These are phyloP conservation scores for Synergus laeviventris DNA, from an alignment of 2,888 invertebrate genomes.

Conservation along the genomic window DNA sequence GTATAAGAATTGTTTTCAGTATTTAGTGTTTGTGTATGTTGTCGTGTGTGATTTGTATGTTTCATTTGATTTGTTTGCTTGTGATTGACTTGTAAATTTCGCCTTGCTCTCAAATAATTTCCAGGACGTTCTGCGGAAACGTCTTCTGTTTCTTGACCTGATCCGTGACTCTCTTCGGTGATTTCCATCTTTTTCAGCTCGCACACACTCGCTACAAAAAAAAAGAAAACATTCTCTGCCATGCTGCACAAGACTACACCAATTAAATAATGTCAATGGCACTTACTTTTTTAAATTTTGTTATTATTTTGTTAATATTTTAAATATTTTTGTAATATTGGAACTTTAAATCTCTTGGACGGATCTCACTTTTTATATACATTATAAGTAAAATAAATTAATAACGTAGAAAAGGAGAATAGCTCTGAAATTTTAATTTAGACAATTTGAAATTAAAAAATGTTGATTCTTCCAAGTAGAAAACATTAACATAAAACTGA, in stretches of 20 bases:
- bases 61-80: conserved; percentile 65
- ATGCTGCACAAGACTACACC: conserved; percentile 68
- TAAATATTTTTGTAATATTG: too few species aligned
- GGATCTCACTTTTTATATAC: too few species aligned
- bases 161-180: conserved; percentile 65
- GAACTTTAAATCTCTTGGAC: too few species aligned
- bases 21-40: conserved; percentile 68
- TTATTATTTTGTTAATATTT: background rate
- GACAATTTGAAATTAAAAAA: too few species aligned
- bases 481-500: too few species aligned
- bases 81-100: conserved; percentile 60
- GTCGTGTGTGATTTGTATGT: conserved; percentile 64
- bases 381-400: too few species aligned
- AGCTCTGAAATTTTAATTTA: too few species aligned
- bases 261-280: conserved; percentile 11
- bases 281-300: background rate
- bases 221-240: conserved; percentile 71
- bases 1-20: conserved; percentile 68
- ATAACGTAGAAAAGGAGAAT: too few species aligned
- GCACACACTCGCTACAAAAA: conserved; percentile 74
- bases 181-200: conserved; percentile 74
- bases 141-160: conserved; percentile 64
- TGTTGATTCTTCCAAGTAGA: too few species aligned
- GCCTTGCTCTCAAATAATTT: conserved; percentile 68
- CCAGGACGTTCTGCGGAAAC: conserved; percentile 61